Conservation (phyloP, 2,113 vertebrate species). For the Scomber japonicus region DNA sequence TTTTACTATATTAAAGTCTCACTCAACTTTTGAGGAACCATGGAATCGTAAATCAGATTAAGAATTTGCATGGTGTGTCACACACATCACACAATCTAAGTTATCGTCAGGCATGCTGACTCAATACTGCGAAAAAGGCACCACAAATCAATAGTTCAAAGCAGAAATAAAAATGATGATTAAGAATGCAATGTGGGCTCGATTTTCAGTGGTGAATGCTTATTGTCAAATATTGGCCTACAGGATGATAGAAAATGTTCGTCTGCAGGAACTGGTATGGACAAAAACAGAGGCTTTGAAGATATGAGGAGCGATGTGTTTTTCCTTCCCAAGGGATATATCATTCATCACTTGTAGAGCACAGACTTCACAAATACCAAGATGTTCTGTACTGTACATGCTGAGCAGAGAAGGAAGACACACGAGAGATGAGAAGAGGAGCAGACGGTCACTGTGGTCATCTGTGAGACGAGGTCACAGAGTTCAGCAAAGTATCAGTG, state of each 20-base stretch:
- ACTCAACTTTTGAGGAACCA: conserved; percentile 39
- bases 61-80: conserved; percentile 45
- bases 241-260: conserved; percentile 38
- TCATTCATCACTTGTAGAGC: conserved; percentile 48
- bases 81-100: conserved; percentile 70
- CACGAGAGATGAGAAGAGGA: conserved; percentile 16
- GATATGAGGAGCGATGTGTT: conserved; percentile 9
- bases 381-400: conserved; percentile 53
- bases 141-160: conserved; percentile 78
- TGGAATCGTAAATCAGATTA: conserved; percentile 62
- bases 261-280: conserved; percentile 19
- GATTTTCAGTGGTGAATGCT: conserved; percentile 42
- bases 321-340: conserved; percentile 29
- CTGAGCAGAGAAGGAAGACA: conserved; percentile 18
- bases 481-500: not conserved
- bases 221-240: conserved; percentile 27
- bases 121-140: conserved; percentile 40
- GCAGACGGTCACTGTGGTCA: conserved; percentile 20
- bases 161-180: conserved; percentile 46
- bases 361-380: conserved; percentile 37
- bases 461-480: conserved; percentile 11
- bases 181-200: conserved; percentile 54
- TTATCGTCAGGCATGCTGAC: conserved; percentile 60
- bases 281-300: conserved; percentile 41
- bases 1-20: conserved; percentile 44